Percentiles rank a stretch among this genome's conserved stretches.
Conservation (phyloP, 2,113 vertebrate species). For the Laterallus jamaicensis region DNA sequence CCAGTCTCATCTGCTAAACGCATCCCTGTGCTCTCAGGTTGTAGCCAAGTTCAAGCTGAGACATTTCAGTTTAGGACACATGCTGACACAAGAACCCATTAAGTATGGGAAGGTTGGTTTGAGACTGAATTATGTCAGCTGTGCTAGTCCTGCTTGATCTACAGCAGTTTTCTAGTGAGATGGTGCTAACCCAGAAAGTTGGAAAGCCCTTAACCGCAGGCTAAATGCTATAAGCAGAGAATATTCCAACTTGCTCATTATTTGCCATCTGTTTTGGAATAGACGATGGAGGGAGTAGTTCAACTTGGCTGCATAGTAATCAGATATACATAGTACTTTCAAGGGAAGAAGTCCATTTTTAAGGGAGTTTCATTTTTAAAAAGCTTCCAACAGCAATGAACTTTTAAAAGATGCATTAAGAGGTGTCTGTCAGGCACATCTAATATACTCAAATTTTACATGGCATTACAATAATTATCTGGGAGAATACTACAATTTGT, state of each 20-base stretch:
- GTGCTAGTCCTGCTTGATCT: neutral
- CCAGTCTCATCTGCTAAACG: neutral
- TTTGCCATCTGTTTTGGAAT: conserved; percentile 41
- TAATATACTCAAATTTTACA: neutral
- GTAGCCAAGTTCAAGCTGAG: neutral
- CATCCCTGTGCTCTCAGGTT: neutral
- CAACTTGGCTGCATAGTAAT: conserved; percentile 21
- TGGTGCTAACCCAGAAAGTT: conserved; percentile 26
- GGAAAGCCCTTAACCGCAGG: conserved; percentile 10
- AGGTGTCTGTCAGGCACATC: neutral
- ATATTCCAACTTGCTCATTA: conserved; percentile 34
- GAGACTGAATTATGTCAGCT: conserved; percentile 11
- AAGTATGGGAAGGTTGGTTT: neutral
- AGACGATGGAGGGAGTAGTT: conserved; percentile 20
- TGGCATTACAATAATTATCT: neutral
- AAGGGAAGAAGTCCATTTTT: neutral
- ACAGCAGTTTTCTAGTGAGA: conserved; percentile 14
- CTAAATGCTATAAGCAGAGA: neutral
- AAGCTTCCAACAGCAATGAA: neutral
- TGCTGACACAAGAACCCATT: neutral
- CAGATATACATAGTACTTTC: neutral
- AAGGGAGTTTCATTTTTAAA: neutral
- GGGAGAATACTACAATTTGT: neutral
- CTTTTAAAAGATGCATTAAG: neutral
- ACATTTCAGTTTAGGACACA: neutral